A percentile compares a stretch with the other conserved stretches of the same genome.
Conservation (phyloP, 2,113 vertebrate species). For the Lasiurus cinereus region DNA sequence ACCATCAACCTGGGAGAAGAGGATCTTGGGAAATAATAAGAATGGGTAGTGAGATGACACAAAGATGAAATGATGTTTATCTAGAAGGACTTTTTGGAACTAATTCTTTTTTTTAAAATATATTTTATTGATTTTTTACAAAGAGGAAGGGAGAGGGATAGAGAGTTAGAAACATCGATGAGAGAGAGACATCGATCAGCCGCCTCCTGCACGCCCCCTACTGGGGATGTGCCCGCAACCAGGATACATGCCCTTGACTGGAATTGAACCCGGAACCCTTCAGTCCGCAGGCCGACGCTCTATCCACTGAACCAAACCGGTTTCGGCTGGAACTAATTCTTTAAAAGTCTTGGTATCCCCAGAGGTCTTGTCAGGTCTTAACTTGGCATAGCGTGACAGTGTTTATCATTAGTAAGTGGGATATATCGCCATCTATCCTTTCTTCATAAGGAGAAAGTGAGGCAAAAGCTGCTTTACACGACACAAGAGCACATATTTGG, state of each 20-base stretch:
- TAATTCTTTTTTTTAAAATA: too few relatives aligned
- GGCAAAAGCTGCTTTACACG: background rate
- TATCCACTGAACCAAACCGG: too few relatives aligned
- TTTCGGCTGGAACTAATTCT: constrained; percentile 21
- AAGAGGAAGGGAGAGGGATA: too few relatives aligned
- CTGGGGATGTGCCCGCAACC: too few relatives aligned
- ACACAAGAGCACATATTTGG: background rate
- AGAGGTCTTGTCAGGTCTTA: constrained; percentile 4
- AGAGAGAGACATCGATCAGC: too few relatives aligned
- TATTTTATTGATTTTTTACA: too few relatives aligned
- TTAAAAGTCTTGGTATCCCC: constrained; percentile 42
- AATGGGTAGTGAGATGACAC: background rate
- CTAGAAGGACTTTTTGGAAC: constrained; percentile 36
- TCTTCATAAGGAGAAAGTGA: background rate
- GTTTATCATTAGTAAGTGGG: background rate
- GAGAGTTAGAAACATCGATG: too few relatives aligned
- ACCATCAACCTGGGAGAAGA: constrained; percentile 20
- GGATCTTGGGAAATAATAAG: constrained; percentile 8
- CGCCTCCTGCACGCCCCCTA: too few relatives aligned
- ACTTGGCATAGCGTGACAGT: background rate
- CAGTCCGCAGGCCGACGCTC: too few relatives aligned
- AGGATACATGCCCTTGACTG: too few relatives aligned
- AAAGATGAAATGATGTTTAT: background rate
- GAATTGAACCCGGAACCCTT: too few relatives aligned
- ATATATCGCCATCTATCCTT: background rate